These are phyloP conservation scores for Hetaerina titia DNA, from an alignment of 2,888 invertebrate species.

Conservation along the genomic window DNA sequence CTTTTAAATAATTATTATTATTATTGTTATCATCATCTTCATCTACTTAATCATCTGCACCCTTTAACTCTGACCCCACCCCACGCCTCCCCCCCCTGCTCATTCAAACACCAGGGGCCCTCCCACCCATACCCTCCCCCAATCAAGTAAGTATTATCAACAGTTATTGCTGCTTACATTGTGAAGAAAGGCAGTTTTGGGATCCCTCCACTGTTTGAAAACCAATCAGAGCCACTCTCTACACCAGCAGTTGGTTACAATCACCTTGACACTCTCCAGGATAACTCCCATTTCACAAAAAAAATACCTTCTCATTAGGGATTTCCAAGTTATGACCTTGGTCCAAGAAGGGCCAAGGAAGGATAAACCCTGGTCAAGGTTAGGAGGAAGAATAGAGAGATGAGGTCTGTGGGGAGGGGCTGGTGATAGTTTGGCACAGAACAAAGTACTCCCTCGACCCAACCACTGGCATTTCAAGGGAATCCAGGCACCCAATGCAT, in stretches of 20 bases:
- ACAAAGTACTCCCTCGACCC: conserved; percentile 32
- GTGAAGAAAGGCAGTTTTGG: conserved; percentile 22
- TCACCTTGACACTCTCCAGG: neutral
- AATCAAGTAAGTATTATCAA: neutral
- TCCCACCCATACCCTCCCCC: neutral
- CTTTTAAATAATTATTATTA: conserved; percentile 65
- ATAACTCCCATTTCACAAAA: conserved; percentile 10
- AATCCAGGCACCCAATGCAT: conserved; percentile 27
- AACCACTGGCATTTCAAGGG: neutral
- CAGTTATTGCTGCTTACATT: conserved; percentile 52
- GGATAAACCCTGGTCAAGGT: neutral
- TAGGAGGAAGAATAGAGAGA: neutral
- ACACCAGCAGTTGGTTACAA: neutral
- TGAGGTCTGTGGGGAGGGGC: neutral
- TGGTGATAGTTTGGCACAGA: conserved; percentile 43
- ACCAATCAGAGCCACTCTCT: neutral
- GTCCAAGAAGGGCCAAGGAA: neutral
- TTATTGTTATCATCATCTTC: conserved; percentile 32
- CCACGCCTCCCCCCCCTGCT: neutral
- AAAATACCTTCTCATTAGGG: neutral
- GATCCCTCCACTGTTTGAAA: neutral
- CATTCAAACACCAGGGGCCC: neutral
- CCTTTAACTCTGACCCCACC: neutral
- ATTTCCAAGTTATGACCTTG: neutral
- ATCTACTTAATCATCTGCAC: conserved; percentile 19